Base-by-base conservation (phyloP, 2,113 vertebrate genomes). In the Ammodytes dubius region DNA sequence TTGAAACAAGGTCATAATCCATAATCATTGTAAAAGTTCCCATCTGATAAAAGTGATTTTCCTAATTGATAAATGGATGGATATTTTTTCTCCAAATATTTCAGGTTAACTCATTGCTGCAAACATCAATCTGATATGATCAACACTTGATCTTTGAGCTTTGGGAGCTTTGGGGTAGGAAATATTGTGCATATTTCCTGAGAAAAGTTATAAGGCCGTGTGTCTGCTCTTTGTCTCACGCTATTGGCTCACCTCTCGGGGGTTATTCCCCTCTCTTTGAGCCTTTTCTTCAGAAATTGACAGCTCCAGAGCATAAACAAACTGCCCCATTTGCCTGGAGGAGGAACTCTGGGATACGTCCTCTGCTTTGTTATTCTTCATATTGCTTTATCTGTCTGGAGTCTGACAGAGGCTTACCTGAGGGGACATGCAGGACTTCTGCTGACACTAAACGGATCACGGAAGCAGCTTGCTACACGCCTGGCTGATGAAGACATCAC, bases 371-470 rank as follows among this genome's bases (percentile, higher is more conserved):
- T 91, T 91, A 74, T 89, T 83, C 83, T 74, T 77, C 72, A 84
- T 82, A 70, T 79, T 84, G 82, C 91, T 87, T 85, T 82, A 90
- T 88, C 90, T 89, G 88, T 91, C 88, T 92, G 85, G 59, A 86
- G 84, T 52, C 83, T 93, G 93, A 88, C 93, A 91, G 92, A 67
- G 66, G 84, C 87, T 91, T 67, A 92, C 93, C 92, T 91, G 88
- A 78, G 92, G 91, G 88, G 85, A 84, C 68, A 73, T 56, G 86
- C 78, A 79, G 87, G 90, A 86, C 84, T 76, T 81, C 42, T 76
- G 68, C 74, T 37, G 87, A 85, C 77, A 79, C 70, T 78, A 63
- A 91, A 66, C 37, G 83, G 88, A 85, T 90, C 88, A 86, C 61
- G 53, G 80, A 67, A 91, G 87, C 92, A 91, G 82, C 85, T 93